Percentiles rank a stretch among this genome's conserved stretches.
These are phyloP conservation scores for Drosophila parthenogenetica DNA, from an alignment of 2,888 invertebrate species.

Conservation along the genomic window DNA sequence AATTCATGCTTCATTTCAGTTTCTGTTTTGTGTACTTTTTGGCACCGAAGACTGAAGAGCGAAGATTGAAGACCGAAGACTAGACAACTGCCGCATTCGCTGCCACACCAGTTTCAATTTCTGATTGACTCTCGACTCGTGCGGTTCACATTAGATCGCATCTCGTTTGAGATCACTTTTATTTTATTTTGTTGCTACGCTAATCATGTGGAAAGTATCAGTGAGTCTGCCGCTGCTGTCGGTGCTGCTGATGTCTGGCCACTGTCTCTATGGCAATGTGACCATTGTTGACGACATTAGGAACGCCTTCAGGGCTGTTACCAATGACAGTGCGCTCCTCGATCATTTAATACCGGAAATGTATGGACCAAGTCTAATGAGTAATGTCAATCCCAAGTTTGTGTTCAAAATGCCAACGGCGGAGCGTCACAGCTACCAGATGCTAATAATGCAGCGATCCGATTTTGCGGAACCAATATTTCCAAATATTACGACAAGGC, in stretches of 20 bases:
- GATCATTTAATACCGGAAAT: slow-evolving; percentile 77
- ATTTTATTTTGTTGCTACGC: background rate
- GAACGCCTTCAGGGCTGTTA: slow-evolving; percentile 77
- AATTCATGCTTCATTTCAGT: slow-evolving; percentile 57
- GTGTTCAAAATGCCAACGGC: slow-evolving; percentile 75
- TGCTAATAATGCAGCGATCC: slow-evolving; percentile 75
- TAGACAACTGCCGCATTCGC: slow-evolving; percentile 71
- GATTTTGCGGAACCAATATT: slow-evolving; percentile 82
- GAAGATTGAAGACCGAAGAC: background rate
- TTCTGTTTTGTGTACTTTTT: slow-evolving; percentile 42
- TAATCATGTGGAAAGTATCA: slow-evolving; percentile 35
- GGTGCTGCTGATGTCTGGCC: slow-evolving; percentile 16
- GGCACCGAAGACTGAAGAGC: slow-evolving; percentile 22
- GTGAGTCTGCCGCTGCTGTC: slow-evolving; percentile 1
- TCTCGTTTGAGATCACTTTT: slow-evolving; percentile 1
- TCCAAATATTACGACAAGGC: slow-evolving; percentile 74
- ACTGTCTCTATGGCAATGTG: slow-evolving; percentile 28
- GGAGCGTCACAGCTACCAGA: slow-evolving; percentile 34
- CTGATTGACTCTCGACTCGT: slow-evolving; percentile 61
- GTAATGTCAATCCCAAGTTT: slow-evolving; percentile 72
- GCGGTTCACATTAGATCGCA: slow-evolving; percentile 44
- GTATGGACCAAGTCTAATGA: slow-evolving; percentile 73
- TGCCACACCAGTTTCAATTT: slow-evolving; percentile 67
- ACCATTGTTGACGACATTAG: slow-evolving; percentile 71
- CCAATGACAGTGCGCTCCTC: slow-evolving; percentile 69